phyloP scores from a whole-genome alignment of 2,113 vertebrate genomes.

The Rostratula benghalensis region DNA sequence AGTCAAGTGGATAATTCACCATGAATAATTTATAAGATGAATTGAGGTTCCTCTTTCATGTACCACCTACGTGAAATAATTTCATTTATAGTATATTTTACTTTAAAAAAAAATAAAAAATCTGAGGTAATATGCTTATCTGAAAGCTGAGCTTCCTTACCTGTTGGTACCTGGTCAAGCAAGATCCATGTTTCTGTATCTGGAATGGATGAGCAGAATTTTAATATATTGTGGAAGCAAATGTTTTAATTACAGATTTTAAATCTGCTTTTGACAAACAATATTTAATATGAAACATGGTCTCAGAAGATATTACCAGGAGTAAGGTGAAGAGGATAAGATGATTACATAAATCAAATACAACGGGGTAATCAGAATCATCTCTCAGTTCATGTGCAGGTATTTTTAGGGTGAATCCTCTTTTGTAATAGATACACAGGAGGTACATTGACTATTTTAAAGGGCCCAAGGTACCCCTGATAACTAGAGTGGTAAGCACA shows the following conservation, averaged over 20 bases:
- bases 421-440: not conserved
- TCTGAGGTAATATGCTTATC: not conserved
- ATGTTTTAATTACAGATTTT: constrained; percentile 50
- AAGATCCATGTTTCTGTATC: not conserved
- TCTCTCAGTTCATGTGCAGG: not conserved
- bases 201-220: not conserved
- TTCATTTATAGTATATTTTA: too few species aligned
- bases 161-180: not conserved
- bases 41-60: constrained; percentile 19
- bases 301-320: not conserved
- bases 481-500: rapidly evolving
- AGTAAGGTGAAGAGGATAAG: not conserved
- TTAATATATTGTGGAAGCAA: constrained; percentile 13
- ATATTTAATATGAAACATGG: not conserved
- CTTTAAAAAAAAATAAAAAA: too few species aligned
- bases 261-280: constrained; percentile 42
- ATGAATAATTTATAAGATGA: constrained; percentile 61
- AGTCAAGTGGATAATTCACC: constrained; percentile 35
- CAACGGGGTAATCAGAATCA: not conserved
- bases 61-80: constrained; percentile 33
- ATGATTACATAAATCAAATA: constrained; percentile 14
- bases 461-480: not conserved
- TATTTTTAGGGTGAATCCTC: not conserved
- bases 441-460: not conserved
- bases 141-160: not conserved